Conservation (phyloP, 2,888 invertebrate genomes). For the Hipparchia sbordonii region DNA sequence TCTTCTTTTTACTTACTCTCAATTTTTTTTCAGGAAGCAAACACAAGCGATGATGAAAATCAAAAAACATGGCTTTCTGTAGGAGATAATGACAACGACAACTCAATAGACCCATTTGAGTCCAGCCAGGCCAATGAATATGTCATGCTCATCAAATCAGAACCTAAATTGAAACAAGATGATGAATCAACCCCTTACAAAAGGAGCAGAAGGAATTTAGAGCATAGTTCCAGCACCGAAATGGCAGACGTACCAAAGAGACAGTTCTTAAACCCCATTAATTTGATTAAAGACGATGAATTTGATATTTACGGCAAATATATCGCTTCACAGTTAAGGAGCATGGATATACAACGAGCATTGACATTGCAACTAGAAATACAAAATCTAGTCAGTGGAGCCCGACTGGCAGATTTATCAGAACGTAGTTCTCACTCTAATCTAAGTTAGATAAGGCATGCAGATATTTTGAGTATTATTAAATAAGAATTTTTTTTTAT, state of each 20-base stretch:
- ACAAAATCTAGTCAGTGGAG: conserved; percentile 69
- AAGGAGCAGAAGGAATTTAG: conserved; percentile 40
- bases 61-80: conserved; percentile 39
- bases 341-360: conserved; percentile 67
- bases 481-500: not conserved
- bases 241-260: not conserved
- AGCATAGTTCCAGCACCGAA: not conserved
- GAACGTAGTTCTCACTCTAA: conserved; percentile 12
- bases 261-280: not conserved
- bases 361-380: conserved; percentile 69
- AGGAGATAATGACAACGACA: conserved; percentile 41
- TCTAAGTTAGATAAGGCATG: not conserved
- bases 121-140: conserved; percentile 50
- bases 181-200: conserved; percentile 40
- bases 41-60: conserved; percentile 27
- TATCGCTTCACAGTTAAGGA: conserved; percentile 71
- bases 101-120: conserved; percentile 47
- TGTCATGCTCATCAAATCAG: conserved; percentile 53
- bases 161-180: conserved; percentile 44
- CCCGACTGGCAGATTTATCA: conserved; percentile 59
- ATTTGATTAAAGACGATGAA: conserved; percentile 61
- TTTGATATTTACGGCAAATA: conserved; percentile 77
- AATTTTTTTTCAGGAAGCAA: conserved; percentile 30
- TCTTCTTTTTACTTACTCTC: not conserved
- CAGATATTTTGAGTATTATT: not conserved